Evolutionary conservation across 2,113 vertebrate genomes (phyloP).

Genomic region (Bothrops jararaca): DNA sequence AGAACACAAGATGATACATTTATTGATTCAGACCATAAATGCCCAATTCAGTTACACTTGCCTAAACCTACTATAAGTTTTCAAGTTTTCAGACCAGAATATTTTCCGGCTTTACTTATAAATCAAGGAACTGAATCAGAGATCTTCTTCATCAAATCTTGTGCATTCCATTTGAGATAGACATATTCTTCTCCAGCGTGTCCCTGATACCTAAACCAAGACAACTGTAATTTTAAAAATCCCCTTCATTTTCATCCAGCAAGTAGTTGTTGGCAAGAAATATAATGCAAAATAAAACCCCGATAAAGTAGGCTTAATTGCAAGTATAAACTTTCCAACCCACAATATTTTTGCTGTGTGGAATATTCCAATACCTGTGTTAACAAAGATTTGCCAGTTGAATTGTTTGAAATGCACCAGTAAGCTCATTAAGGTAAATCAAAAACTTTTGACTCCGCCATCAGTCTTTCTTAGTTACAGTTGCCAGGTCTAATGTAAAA

Average conservation of each 20-base stretch:
- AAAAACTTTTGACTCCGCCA: slow-evolving; percentile 44
- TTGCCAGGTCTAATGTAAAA: slow-evolving; percentile 39
- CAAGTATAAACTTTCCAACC: slow-evolving; percentile 18
- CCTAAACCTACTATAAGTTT: not conserved
- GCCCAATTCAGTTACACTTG: not conserved
- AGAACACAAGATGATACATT: not conserved
- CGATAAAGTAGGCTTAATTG: slow-evolving; percentile 3
- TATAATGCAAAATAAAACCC: not conserved
- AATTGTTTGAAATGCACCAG: slow-evolving; percentile 33
- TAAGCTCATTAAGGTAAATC: slow-evolving; percentile 41
- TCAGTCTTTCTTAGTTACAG: slow-evolving; percentile 52
- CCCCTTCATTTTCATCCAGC: not conserved
- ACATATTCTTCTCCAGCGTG: not conserved
- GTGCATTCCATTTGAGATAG: not conserved
- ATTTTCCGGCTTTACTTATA: not conserved
- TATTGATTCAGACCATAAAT: not conserved
- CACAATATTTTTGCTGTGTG: slow-evolving; percentile 21
- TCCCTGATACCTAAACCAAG: not conserved
- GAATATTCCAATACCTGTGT: not conserved
- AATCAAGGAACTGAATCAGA: not conserved
- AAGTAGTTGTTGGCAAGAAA: not conserved
- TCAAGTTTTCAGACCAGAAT: not conserved
- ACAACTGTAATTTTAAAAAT: not conserved
- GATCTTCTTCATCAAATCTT: not conserved
- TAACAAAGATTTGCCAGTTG: slow-evolving; percentile 32